phyloP scores from a whole-genome alignment of 2,888 invertebrate species.

The Cotesia congregata region DNA sequence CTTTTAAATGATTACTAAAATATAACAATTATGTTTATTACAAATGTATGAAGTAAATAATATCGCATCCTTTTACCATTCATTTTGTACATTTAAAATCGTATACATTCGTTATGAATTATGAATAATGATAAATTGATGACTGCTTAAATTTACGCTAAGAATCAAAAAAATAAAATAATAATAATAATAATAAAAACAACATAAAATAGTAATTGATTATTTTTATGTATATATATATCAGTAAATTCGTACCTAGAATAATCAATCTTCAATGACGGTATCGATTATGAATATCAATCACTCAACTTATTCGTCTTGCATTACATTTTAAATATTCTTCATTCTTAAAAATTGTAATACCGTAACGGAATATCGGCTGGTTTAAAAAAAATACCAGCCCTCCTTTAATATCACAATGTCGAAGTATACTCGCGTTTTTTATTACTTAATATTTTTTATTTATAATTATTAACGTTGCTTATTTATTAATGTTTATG shows the following conservation, averaged over 20 bases:
- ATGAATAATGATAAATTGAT: slow-evolving; percentile 64
- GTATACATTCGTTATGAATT: slow-evolving; percentile 63
- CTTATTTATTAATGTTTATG: slow-evolving; percentile 42
- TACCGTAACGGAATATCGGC: slow-evolving; percentile 54
- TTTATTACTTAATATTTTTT: slow-evolving; percentile 28
- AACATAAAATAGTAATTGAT: slow-evolving; percentile 41
- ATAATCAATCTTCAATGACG: slow-evolving; percentile 57
- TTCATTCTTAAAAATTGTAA: slow-evolving; percentile 49
- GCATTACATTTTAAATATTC: slow-evolving; percentile 27
- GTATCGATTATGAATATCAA: slow-evolving; percentile 31
- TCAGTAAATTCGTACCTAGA: slow-evolving; percentile 69
- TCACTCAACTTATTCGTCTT: slow-evolving; percentile 42
- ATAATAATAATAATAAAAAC: not conserved
- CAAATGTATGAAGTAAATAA: slow-evolving; percentile 13
- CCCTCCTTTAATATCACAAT: slow-evolving; percentile 65
- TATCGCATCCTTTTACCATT: slow-evolving; percentile 36
- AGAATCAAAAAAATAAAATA: slow-evolving; percentile 42
- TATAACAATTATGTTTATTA: not conserved
- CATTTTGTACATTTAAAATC: slow-evolving; percentile 70
- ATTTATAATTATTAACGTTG: slow-evolving; percentile 31
- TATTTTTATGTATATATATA: slow-evolving; percentile 56
- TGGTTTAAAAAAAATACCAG: slow-evolving; percentile 53
- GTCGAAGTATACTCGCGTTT: slow-evolving; percentile 63
- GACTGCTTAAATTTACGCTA: slow-evolving; percentile 63
- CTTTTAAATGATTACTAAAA: not conserved